These are phyloP conservation scores for Trachelus troglodyta DNA, from an alignment of 2,888 invertebrate species.

Conservation along the genomic window DNA sequence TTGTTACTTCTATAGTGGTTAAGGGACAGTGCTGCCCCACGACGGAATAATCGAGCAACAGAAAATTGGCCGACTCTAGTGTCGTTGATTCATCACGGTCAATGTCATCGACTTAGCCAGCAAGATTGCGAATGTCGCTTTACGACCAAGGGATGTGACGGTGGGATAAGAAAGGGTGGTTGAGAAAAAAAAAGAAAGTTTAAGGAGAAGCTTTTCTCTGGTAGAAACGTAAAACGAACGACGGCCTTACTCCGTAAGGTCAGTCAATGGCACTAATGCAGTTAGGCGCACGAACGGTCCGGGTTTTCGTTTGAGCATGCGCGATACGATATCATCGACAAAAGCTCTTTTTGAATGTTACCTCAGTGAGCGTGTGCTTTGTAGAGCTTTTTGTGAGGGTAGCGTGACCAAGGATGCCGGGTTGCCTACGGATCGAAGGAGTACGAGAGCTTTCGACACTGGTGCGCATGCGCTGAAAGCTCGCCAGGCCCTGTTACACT, in stretches of 20 bases:
- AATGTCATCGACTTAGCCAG: not conserved
- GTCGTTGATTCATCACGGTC: not conserved
- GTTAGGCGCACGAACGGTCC: slow-evolving; percentile 2
- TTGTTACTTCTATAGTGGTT: not conserved
- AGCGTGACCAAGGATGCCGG: slow-evolving; percentile 28
- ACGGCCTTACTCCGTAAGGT: slow-evolving; percentile 5
- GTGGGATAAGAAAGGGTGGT: not conserved
- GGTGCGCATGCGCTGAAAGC: slow-evolving; percentile 43
- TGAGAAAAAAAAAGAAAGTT: not conserved
- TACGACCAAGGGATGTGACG: not conserved
- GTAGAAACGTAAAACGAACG: not conserved
- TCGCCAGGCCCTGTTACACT: slow-evolving; percentile 42
- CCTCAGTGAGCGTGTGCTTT: slow-evolving; percentile 26
- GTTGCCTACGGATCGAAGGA: slow-evolving; percentile 48
- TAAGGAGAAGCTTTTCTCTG: not conserved
- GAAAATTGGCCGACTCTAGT: not conserved
- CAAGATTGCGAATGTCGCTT: not conserved
- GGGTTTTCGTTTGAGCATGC: slow-evolving; percentile 1
- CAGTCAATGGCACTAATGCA: slow-evolving; percentile 11
- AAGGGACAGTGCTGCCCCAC: not conserved
- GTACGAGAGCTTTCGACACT: slow-evolving; percentile 34
- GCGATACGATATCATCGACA: slow-evolving; percentile 26
- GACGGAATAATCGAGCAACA: not conserved
- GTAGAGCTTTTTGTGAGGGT: slow-evolving; percentile 25
- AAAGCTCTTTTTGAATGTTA: slow-evolving; percentile 25